Base-by-base conservation (phyloP, 2,888 invertebrate species). In the Pseudoips prasinana region DNA sequence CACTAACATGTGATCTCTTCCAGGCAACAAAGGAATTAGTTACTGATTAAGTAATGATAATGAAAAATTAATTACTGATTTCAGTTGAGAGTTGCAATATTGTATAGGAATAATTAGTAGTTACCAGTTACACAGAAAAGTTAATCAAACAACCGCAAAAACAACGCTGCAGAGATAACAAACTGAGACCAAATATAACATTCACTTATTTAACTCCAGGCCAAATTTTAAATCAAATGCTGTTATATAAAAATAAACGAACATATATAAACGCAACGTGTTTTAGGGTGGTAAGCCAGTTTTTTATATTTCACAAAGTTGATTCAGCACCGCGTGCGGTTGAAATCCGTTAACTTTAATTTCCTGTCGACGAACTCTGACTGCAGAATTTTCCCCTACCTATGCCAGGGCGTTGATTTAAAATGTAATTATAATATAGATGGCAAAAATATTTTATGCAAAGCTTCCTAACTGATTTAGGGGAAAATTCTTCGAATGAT, bases 301-400 rank as follows among this genome's bases (percentile, higher is more conserved):
- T 28, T 28, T 37, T 45, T 43, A 55, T 50, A 41, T 45, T 42
- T 40, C 25, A 44, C 10, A 38, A 33, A 40, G 45, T 55, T 48
- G 20, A 29, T 39, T 29, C 7, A 19, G 33, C 24, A 28, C 29
- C 39, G 33, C 33, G 39, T 46, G 58, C 45, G 54, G 54, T 59
- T 52, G 44, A 54, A 60, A 62, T 57, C 46, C 49, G 39, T 43
- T 33, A 61, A 63, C 53, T 61, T 66, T 68, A 65, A 68, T 68
- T 65, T 69, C 65, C 63, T 59, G 61, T 40, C 52, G 41, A 43
- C 52, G 38, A 58, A 52, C 46, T 54, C 54, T 37, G 42, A 33
- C 40, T 32, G 41, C 28, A 44, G 54, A 48, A 56, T 51, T 58
- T 50, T 29, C 29, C 38, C 14, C 7, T 3, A 25, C 11, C 14